These are phyloP conservation scores for Athalia rosae DNA, from an alignment of 2,888 invertebrate species.

Conservation along the genomic window DNA sequence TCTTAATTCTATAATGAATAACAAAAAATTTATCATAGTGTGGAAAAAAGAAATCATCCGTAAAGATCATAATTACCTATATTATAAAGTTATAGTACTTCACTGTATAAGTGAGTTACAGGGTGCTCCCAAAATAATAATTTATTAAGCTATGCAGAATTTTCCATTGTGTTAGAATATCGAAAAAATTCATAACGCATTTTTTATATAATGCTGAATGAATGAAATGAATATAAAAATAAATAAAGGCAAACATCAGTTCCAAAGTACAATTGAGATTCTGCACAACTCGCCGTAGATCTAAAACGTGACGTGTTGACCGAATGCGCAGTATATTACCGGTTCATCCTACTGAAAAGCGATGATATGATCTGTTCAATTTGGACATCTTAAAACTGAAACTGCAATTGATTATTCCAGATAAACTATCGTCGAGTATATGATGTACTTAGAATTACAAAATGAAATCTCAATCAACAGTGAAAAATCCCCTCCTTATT, in stretches of 20 bases:
- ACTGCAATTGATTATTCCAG: not conserved
- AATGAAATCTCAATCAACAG: constrained; percentile 2
- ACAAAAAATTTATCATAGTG: not conserved
- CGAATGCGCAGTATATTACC: not conserved
- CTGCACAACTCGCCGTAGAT: constrained; percentile 12
- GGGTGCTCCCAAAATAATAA: constrained; percentile 28
- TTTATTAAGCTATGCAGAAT: too few species aligned
- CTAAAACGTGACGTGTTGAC: constrained; percentile 5
- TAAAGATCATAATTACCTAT: not conserved
- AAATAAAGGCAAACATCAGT: not conserved
- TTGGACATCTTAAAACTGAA: not conserved
- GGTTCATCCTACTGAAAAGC: not conserved
- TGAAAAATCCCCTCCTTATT: not conserved
- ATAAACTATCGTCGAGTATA: too few species aligned
- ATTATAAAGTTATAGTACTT: not conserved
- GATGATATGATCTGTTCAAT: not conserved
- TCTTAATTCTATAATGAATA: too few species aligned
- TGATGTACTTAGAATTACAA: constrained; percentile 2
- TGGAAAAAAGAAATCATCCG: not conserved
- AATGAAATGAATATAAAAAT: not conserved
- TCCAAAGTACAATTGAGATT: constrained; percentile 28
- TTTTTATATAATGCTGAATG: not conserved
- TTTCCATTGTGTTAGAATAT: not conserved
- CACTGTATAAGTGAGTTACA: constrained; percentile 8
- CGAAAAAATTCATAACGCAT: not conserved